Base-by-base conservation (phyloP, 2,797 vertebrate species). In the Lacerta agilis region DNA sequence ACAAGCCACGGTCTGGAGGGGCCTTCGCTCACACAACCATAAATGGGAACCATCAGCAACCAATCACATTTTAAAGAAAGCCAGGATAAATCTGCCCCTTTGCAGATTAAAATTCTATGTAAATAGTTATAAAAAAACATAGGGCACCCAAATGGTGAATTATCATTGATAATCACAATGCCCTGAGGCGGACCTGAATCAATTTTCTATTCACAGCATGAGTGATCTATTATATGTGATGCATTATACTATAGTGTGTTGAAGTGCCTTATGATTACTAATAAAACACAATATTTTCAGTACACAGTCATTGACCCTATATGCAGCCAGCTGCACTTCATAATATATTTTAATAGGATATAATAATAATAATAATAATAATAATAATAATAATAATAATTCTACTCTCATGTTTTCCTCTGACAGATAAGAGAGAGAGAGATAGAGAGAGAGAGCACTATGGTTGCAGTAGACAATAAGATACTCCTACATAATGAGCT, bases 221-320 rank as follows among this genome's bases (percentile, higher is more conserved):
- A n/a, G 27, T 58, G 66, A 88, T 79, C 83, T 66, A 84, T 88
- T 84, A 88, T 67, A 84, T 38, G 78, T 82, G 58, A 61, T 82
- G 43, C 86, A 83, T 87, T 76, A 87, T 79, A 67, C 71, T 72
- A 43, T 41, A 61, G 20, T 36, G 67, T 61, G 36, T 61, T 72
- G 45, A 4, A 17, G 45, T 83, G 87, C 36, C 13, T 84, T 72
- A 43, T 88, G 84, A 88, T 88, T 79, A 79, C 76, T 72, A 79
- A 88, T 77, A 84, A 88, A 27, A 38, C 45, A n/a, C 76, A 43
- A 88, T 88, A 83, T 84, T 84, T 88, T 64, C 73, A 58, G 27
- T 15, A 20, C 75, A 71, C 45, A 78, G 33, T n/a, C 43, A 38
- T 58, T 3, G 45, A 79, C 18, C 66, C 82, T 76, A 78, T 36